These are phyloP conservation scores for Bombyx mandarina DNA, from an alignment of 1,140 invertebrate species.

Conservation along the genomic window DNA sequence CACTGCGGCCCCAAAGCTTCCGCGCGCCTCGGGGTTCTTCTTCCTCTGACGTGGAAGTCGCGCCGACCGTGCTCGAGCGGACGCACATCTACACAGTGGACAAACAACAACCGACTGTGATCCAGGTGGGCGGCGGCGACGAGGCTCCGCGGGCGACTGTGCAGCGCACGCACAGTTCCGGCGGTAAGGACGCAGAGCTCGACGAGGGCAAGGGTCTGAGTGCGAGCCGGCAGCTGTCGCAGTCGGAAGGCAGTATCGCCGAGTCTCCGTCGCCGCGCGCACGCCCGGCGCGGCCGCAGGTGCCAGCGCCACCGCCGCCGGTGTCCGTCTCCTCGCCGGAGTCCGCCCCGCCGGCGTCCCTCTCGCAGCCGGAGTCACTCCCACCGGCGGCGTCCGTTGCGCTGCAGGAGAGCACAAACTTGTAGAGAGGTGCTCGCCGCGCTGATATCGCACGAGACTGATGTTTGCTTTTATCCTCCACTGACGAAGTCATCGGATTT, in stretches of 20 bases:
- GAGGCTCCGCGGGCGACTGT: conserved; percentile 36
- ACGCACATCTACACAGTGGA: conserved; percentile 79
- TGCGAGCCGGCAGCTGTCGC: conserved; percentile 56
- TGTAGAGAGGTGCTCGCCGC: conserved; percentile 24
- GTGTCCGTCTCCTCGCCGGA: conserved; percentile 24
- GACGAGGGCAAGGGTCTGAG: conserved; percentile 44
- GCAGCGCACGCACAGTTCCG: conserved; percentile 59
- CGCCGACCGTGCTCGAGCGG: conserved; percentile 73
- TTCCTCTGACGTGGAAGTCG: conserved; percentile 28
- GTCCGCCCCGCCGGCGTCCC: conserved; percentile 12
- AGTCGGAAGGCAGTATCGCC: conserved; percentile 64
- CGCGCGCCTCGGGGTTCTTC: conserved; percentile 41
- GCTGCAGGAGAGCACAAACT: conserved; percentile 50
- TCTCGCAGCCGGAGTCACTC: conserved; percentile 27
- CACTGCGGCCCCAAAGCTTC: conserved; percentile 75
- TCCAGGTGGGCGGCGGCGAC: conserved; percentile 66
- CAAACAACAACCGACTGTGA: conserved; percentile 79
- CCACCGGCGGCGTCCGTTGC: conserved; percentile 25
- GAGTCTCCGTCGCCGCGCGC: conserved; percentile 48
- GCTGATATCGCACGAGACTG: conserved; percentile 17
- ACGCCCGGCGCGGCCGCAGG: conserved; percentile 33
- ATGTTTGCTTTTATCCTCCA: conserved; percentile 15
- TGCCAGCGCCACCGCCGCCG: conserved; percentile 40
- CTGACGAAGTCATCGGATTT: not conserved
- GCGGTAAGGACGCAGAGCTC: conserved; percentile 47